phyloP scores from a whole-genome alignment of 2,113 vertebrate genomes.

The Myocastor coypus region DNA sequence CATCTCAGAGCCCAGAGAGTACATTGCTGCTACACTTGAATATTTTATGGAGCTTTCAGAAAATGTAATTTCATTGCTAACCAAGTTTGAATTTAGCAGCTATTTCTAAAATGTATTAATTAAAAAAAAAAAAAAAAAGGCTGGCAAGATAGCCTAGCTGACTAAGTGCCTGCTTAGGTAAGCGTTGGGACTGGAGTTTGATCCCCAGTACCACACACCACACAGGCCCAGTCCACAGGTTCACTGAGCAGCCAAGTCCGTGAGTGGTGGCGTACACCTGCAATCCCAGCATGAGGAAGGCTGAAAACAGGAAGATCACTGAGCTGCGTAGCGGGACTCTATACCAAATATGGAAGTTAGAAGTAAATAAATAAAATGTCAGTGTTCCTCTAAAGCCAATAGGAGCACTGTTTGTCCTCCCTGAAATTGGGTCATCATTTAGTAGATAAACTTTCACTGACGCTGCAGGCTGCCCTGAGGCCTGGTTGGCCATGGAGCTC shows the following conservation, averaged over 20 bases:
- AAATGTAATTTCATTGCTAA: conserved; percentile 42
- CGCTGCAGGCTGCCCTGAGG: neutral
- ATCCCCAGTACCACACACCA: too few species aligned
- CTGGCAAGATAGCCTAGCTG: too few species aligned
- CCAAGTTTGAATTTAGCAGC: neutral
- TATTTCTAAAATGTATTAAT: conserved; percentile 48
- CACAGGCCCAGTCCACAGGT: too few species aligned
- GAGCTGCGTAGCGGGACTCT: too few species aligned
- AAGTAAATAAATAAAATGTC: conserved; percentile 36
- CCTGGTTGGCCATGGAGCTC: neutral
- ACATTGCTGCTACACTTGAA: neutral
- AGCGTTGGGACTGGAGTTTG: too few species aligned
- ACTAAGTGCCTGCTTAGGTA: too few species aligned
- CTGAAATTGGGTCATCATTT: conserved; percentile 57
- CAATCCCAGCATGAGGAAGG: too few species aligned
- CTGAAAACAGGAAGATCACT: too few species aligned
- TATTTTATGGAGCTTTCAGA: conserved; percentile 19
- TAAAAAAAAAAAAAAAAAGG: too few species aligned
- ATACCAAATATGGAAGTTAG: too few species aligned
- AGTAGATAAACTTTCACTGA: conserved; percentile 36
- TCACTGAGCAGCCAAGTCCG: too few species aligned
- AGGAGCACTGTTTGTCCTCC: conserved; percentile 37
- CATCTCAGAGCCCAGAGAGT: neutral
- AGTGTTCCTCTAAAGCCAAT: conserved; percentile 43
- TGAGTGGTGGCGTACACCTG: too few species aligned